Base-by-base conservation (phyloP, 2,113 vertebrate species). In the Sprattus sprattus region DNA sequence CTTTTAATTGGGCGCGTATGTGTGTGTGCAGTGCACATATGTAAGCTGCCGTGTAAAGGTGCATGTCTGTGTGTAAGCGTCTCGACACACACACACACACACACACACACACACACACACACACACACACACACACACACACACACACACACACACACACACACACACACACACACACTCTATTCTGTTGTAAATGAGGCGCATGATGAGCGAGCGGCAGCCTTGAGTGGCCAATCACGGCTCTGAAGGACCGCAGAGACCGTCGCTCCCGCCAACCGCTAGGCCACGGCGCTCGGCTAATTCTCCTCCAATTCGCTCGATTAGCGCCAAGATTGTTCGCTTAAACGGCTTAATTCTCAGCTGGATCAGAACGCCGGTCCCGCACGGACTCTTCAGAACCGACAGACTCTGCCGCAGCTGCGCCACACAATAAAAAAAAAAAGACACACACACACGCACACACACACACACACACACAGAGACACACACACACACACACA, bases 141-240 rank as follows among this genome's bases (percentile, higher is more conserved):
- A 67, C 64, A 67, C 64, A 28, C 64, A 28, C 11, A 67, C 8
- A 67, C 22, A 15, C 67, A 75, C 67, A 75, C 25, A 75, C 67
- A 39, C 67, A 75, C 9, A 39, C 67, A 67, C 64, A 67, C 64
- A 28, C 64, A 28, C 11, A 67, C 8, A 67, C 22, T n/a, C n/a
- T n/a, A n/a, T n/a, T 1, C 2, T 39, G 25, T 75, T 15, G 67
- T 13, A 75, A 75, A 75, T 75, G 67, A 75, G 67, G 25, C 67
- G 9, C 67, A 75, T 75, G 1, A 75, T 39, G 67, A 32, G 67
- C 28, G 25, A 15, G 67, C 7, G 67, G 28, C 67, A 75, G 67
- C 67, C 67, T 75, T 75, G 67, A 75, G 67, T 75, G 67, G 25
- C n/a, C 67, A 75, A 75, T 75, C 67, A 75, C 2, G 67, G 13